Conservation (phyloP, 1,140 invertebrate species). For the Dendroctonus valens region DNA sequence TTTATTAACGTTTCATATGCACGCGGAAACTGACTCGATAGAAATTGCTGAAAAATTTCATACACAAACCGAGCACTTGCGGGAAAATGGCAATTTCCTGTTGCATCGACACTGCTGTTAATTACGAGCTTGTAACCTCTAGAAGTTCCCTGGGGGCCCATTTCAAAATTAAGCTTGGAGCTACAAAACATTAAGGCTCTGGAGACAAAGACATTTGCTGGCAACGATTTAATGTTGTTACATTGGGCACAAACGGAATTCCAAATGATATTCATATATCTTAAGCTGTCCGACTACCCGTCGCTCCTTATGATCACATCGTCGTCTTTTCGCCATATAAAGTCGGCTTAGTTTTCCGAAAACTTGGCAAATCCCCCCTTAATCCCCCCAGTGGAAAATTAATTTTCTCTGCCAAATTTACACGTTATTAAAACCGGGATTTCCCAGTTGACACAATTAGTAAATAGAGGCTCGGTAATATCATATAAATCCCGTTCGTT, state of each 20-base stretch:
- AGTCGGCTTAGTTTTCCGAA: slow-evolving; percentile 5
- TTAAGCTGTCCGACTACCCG: slow-evolving; percentile 1
- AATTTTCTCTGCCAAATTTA: slow-evolving; percentile 12
- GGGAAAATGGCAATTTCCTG: too few species aligned
- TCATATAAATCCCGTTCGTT: too few species aligned
- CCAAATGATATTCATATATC: slow-evolving; percentile 1
- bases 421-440: slow-evolving; percentile 7
- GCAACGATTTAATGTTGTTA: slow-evolving; percentile 1
- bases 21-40: too few species aligned
- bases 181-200: not conserved
- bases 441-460: slow-evolving; percentile 10
- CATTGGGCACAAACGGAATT: slow-evolving; percentile 1
- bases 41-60: too few species aligned
- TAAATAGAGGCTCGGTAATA: not conserved
- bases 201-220: not conserved
- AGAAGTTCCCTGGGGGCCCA: too few species aligned
- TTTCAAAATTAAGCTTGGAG: too few species aligned
- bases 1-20: too few species aligned
- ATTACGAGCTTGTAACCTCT: too few species aligned
- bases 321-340: not conserved
- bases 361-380: slow-evolving; percentile 9
- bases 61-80: too few species aligned
- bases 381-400: slow-evolving; percentile 8
- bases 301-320: slow-evolving; percentile 2
- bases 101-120: too few species aligned